Base-by-base conservation (phyloP, 2,797 vertebrate species). In the Pagetopsis macropterus region DNA sequence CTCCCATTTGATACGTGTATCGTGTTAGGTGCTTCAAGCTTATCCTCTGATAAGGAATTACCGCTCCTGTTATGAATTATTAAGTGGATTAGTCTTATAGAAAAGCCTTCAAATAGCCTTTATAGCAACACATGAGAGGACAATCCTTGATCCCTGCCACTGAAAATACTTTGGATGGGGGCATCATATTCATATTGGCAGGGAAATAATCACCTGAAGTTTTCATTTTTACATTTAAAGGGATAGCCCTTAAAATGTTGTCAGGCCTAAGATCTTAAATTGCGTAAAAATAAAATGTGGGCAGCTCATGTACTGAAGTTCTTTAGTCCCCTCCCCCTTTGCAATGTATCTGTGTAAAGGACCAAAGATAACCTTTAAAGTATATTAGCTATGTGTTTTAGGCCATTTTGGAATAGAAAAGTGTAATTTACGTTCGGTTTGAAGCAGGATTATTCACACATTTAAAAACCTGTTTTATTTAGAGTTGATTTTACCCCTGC, bases 41-140 rank as follows among this genome's bases (percentile, higher is more conserved):
- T 90, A 90, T 87, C 85, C 80, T 78, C 63, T 79, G 86, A 89
- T 90, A 87, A 84, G 76, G 75, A 85, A 81, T 84, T 75, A 75
- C 73, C 23, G 71, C 68, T 67, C 57, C 87, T 79, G 70, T 90
- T 90, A 87, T 84, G 86, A 84, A 87, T 83, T 80, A 87, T 84
- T 78, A 81, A 82, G 63, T 63, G 74, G 81, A 86, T 86, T 90
- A 84, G 58, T 46, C 17, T 76, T 74, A 79, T 75, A 62, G 84
- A 82, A 50, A 80, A 60, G 65, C 4, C 73, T 37, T 70, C 79
- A 84, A 89, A 86, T 82, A 82, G 76, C 63, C 57, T 68, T 68
- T 27, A 43, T 4, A 31, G 48, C 70, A 63, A 62, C 65, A 58
- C 0, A 60, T 68, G 50, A 64, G 2, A n/a, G 58, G 76, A 48